These are phyloP conservation scores for Oryzias celebensis DNA, from an alignment of 2,113 vertebrate species.

Conservation along the genomic window DNA sequence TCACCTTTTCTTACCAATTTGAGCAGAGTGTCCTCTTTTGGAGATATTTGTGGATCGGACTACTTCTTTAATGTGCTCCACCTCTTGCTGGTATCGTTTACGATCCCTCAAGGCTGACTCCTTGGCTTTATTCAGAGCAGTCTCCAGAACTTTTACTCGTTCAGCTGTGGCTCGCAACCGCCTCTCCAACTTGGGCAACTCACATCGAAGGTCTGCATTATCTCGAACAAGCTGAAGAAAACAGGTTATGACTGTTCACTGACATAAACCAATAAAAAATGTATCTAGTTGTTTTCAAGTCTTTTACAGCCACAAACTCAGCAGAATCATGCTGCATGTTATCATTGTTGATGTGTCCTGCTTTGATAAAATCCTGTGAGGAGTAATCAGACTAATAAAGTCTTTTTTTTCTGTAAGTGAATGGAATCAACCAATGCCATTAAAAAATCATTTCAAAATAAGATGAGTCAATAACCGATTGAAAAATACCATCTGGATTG, in stretches of 20 bases:
- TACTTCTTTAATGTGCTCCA: constrained; percentile 92
- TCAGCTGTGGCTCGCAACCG: constrained; percentile 89
- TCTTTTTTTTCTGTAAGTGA: no score
- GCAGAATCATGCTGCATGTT: no score
- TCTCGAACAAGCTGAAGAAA: constrained; percentile 84
- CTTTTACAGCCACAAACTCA: neutral
- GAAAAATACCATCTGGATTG: no score
- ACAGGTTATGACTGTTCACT: neutral
- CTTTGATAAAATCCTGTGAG: no score
- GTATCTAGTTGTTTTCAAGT: neutral
- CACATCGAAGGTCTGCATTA: constrained; percentile 94
- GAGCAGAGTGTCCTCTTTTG: constrained; percentile 84
- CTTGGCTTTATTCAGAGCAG: constrained; percentile 87
- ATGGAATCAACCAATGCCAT: no score
- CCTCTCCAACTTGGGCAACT: constrained; percentile 94
- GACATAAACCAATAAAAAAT: neutral
- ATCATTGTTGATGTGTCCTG: no score
- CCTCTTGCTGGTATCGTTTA: constrained; percentile 93
- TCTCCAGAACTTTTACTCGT: constrained; percentile 89
- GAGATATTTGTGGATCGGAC: constrained; percentile 88
- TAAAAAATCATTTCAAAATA: no score
- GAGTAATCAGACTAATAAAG: no score
- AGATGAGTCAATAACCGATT: no score
- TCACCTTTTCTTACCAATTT: constrained; percentile 80
- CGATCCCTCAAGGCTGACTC: constrained; percentile 87